Conservation (phyloP, 2,113 vertebrate species). For the Bos indicus region DNA sequence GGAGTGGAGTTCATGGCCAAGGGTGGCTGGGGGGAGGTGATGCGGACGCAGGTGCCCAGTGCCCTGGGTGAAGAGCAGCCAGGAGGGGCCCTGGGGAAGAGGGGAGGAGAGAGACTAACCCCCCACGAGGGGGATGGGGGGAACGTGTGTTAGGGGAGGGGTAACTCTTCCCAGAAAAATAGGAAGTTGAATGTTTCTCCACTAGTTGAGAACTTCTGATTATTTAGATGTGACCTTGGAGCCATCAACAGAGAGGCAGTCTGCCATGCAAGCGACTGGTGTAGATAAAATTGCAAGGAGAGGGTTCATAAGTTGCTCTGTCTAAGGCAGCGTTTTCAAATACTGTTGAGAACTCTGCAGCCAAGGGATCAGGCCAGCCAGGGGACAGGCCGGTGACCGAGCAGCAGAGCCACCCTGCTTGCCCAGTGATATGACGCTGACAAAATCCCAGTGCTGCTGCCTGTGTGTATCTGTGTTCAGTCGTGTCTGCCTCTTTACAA, state of each 20-base stretch:
- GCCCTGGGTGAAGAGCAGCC: neutral
- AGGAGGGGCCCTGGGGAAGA: neutral
- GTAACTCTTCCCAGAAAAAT: neutral
- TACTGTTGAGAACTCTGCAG: neutral
- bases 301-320: neutral
- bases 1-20: neutral
- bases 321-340: neutral
- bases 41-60: neutral
- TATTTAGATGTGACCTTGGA: neutral
- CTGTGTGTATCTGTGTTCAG: neutral
- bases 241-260: neutral
- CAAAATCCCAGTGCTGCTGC: neutral
- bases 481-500: neutral
- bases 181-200: neutral
- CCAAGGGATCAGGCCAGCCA: neutral
- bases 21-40: neutral
- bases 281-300: neutral
- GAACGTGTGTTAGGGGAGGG: neutral
- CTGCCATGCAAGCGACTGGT: neutral
- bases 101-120: neutral
- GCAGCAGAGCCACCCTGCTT: neutral
- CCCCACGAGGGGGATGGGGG: neutral
- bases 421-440: neutral
- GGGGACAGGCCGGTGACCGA: fast-evolving
- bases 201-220: neutral